Conservation (phyloP, 2,888 invertebrate species). For the Nineta flava region DNA sequence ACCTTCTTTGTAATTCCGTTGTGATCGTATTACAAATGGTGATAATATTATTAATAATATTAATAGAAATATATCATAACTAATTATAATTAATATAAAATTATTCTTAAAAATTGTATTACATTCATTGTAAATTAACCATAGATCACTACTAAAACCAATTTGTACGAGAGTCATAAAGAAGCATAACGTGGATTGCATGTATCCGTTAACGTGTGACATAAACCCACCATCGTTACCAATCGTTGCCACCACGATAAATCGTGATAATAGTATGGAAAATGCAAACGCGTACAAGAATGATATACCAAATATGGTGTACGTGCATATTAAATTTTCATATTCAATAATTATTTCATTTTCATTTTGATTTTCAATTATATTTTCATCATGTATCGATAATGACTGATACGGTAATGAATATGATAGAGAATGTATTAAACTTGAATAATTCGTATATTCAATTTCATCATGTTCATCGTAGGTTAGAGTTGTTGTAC, state of each 20-base stretch:
- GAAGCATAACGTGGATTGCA: constrained; percentile 44
- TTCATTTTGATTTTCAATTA: constrained; percentile 24
- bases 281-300: constrained; percentile 44
- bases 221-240: constrained; percentile 39
- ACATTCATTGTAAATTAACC: constrained; percentile 29
- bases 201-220: constrained; percentile 52
- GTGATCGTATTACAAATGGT: constrained; percentile 44
- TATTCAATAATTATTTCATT: too few relatives aligned
- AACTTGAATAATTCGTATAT: too few relatives aligned
- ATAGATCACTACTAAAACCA: constrained; percentile 32
- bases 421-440: too few relatives aligned
- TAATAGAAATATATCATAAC: constrained; percentile 46
- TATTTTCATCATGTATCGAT: constrained; percentile 14
- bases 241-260: constrained; percentile 47
- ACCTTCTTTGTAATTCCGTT: constrained; percentile 53
- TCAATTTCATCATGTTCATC: too few relatives aligned
- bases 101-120: constrained; percentile 31
- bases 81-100: constrained; percentile 33
- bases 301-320: constrained; percentile 31
- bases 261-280: constrained; percentile 44
- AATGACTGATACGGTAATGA: too few relatives aligned
- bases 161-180: constrained; percentile 46
- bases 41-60: constrained; percentile 36
- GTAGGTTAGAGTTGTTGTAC: too few relatives aligned
- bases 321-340: constrained; percentile 30